Evolutionary conservation across 2,888 invertebrate genomes (phyloP).

Genomic region (Ellobium chinense): DNA sequence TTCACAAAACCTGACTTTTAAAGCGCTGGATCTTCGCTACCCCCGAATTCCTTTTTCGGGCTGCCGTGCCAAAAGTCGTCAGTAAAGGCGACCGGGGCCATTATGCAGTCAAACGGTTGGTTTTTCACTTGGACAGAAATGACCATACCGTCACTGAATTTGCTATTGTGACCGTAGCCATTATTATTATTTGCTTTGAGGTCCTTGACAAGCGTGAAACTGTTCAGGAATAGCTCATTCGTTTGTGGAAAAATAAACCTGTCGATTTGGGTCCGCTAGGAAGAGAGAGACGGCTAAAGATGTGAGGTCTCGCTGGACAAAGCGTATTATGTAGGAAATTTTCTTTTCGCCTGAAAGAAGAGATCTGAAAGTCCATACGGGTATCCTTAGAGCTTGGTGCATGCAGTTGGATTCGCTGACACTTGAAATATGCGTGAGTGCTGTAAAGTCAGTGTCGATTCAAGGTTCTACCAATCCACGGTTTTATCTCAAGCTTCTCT

Average conservation of each 20-base stretch:
- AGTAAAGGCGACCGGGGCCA: neutral
- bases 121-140: neutral
- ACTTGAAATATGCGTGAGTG: too few species aligned
- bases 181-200: conserved; percentile 17
- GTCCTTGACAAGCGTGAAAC: conserved; percentile 2
- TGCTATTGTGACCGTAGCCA: neutral
- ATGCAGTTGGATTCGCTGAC: too few species aligned
- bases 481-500: too few species aligned
- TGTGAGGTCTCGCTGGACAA: neutral
- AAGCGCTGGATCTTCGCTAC: neutral
- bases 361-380: too few species aligned
- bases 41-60: neutral
- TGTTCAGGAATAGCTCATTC: neutral
- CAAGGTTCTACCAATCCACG: too few species aligned
- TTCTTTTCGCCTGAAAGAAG: too few species aligned
- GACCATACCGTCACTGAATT: neutral
- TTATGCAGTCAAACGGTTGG: neutral
- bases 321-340: neutral
- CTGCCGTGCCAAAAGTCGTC: neutral
- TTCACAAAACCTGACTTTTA: neutral
- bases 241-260: too few species aligned
- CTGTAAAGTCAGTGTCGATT: too few species aligned
- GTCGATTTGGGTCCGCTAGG: neutral
- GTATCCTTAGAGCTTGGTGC: too few species aligned
- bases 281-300: neutral